Base-by-base conservation (phyloP, 2,888 invertebrate species). In the Parochlus steinenii region DNA sequence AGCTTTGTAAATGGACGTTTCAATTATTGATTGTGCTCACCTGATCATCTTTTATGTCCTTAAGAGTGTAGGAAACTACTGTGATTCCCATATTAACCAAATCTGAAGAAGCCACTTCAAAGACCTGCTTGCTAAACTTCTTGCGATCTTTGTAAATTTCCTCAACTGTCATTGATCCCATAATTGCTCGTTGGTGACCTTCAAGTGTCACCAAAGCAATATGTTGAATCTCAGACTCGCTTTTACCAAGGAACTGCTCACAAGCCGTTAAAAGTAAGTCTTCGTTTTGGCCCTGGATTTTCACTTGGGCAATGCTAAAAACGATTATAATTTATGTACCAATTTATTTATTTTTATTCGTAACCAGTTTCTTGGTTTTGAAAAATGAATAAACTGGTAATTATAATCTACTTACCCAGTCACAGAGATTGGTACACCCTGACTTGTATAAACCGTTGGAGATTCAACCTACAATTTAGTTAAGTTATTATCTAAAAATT, bases 141-240 rank as follows among this genome's bases (percentile, higher is more conserved):
- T 92, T 90, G 38, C 92, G 71, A 55, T 92, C 90, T 54, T 90
- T 90, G 58, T 90, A 92, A 51, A 92, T 90, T 61, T 92, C 90
- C 62, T 90, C 90, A 4, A 92, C 89, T 2, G 89, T 90, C 90
- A 90, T 90, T 42, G 86, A 86, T 19, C 90, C 90, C 90, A 92
- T 92, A 43, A 90, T 90, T 44, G 90, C 90, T 43, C 90, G 68
- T 58, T 92, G 90, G 54, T 92, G 90, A 34, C 90, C 89, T 61
- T 92, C 90, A 16, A 30, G 11, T 25, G 90, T 92, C 23, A 87
- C 87, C 41, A 89, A 65, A 16, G 89, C 89, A 57, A 90, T 85
- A 54, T 85, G 79, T 51, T 83, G 86, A 46, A 90, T 87, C 59
- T 90, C 89, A 7, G 71, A 58, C 51, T 90, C 89, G 3, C 67